Percentiles rank a stretch among this genome's conserved stretches.
Evolutionary conservation across 2,888 invertebrate genomes (phyloP).

Genomic region (Ariolimax columbianus): DNA sequence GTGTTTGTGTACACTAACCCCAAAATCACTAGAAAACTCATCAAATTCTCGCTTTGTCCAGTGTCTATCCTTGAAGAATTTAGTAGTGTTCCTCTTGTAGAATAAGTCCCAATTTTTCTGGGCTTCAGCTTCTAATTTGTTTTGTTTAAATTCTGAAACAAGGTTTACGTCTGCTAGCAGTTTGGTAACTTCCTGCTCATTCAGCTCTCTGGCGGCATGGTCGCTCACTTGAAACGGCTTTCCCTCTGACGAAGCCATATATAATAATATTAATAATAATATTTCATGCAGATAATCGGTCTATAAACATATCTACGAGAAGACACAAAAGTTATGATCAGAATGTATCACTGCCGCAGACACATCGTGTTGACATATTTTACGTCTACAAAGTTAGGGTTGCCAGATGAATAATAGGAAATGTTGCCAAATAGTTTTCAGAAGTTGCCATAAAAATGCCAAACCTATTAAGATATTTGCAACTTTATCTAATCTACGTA

Average conservation of each 20-base stretch:
- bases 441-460: no score
- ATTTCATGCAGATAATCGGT: neutral
- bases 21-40: slow-evolving; percentile 81
- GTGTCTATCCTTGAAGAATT: slow-evolving; percentile 96
- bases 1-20: slow-evolving; percentile 16
- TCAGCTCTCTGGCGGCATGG: slow-evolving; percentile 36
- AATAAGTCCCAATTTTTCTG: slow-evolving; percentile 96
- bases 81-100: slow-evolving; percentile 94
- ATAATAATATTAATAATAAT: neutral
- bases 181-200: slow-evolving; percentile 9
- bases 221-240: neutral
- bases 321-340: no score
- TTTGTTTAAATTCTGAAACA: slow-evolving; percentile 87
- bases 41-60: slow-evolving; percentile 97
- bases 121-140: slow-evolving; percentile 88
- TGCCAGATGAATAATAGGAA: no score
- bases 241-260: neutral
- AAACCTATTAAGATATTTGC: no score
- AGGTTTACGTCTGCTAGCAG: slow-evolving; percentile 79
- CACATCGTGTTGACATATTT: no score
- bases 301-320: no score
- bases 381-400: no score
- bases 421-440: no score
- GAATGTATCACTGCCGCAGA: no score
- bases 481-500: no score